Base-by-base conservation (phyloP, 2,113 vertebrate species). In the Peromyscus maniculatus region DNA sequence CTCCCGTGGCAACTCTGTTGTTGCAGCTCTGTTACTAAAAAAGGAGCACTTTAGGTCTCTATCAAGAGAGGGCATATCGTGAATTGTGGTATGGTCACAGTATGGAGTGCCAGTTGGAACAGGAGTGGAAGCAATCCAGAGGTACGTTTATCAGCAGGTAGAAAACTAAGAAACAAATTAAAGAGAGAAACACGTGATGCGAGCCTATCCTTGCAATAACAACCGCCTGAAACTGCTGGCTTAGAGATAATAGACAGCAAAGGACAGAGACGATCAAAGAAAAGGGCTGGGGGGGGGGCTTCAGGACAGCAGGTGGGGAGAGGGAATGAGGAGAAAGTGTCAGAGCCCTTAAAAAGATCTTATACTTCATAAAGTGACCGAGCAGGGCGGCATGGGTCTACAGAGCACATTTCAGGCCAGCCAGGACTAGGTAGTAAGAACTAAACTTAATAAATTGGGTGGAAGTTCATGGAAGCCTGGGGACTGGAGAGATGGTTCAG, bases 141-240 rank as follows among this genome's bases (percentile, higher is more conserved):
- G 22, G 62, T 43, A 46, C 36, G 1, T 49, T 26, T 46, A 74
- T 59, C n/a, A 59, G 75, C 1, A 91, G 55, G 15, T 55, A 67
- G 10, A 64, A 88, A 69, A 79, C 80, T 93, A 67, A 84, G 69
- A 91, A 93, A 88, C 31, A 33, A 39, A 28, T 24, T 69, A 94
- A 26, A 72, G 21, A 89, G 80, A 77, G 74, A 93, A 71, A 59
- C 7, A 72, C 21, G 57, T 5, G 59, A 1, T 39, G 72, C 39
- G 17, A 36, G 46, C 9, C 31, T 3, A 16, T 77, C 43, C 43
- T 95, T 93, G 24, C 17, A 64, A 92, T 69, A 64, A 72, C 87
- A 74, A 43, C 43, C 75, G 90, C 94, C 82, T 91, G 78, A 79
- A 91, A 55, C 21, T 36, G 87, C 28, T 49, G 62, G 66, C 43